phyloP scores from a whole-genome alignment of 2,113 vertebrate genomes.

The Dryoscopus gambensis region DNA sequence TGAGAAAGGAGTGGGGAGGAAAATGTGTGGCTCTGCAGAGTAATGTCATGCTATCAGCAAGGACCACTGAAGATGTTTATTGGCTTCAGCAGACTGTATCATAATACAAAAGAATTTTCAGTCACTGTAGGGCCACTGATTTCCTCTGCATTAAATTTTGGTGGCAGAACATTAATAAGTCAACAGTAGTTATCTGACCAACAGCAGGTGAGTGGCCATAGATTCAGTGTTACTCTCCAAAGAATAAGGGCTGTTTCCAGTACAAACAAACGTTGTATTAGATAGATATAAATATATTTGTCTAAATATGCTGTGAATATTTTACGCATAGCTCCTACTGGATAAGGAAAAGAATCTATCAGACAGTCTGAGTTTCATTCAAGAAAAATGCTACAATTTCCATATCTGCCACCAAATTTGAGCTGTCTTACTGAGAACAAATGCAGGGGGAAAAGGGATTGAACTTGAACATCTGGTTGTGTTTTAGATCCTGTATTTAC shows the following conservation, averaged over 20 bases:
- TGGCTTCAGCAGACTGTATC: not conserved
- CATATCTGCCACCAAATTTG: not conserved
- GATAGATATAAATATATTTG: not conserved
- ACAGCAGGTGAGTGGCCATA: not conserved
- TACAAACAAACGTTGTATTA: not conserved
- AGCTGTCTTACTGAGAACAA: not conserved
- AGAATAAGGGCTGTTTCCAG: not conserved
- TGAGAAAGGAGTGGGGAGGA: not conserved
- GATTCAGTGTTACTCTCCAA: not conserved
- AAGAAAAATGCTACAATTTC: not conserved
- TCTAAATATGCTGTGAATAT: not conserved
- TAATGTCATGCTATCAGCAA: not conserved
- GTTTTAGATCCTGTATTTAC: not conserved
- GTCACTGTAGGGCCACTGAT: not conserved
- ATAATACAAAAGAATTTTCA: not conserved
- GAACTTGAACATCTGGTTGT: not conserved
- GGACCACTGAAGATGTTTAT: not conserved
- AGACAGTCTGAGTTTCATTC: not conserved
- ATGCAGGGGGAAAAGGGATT: fast-evolving
- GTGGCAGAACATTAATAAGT: not conserved
- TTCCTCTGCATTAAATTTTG: not conserved
- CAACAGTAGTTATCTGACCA: not conserved
- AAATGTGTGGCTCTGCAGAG: not conserved
- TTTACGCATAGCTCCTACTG: not conserved
- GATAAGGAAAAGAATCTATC: not conserved